These are phyloP conservation scores for Actinia tenebrosa DNA, from an alignment of 64 coral and sea anemone genomes.

Conservation along the genomic window DNA sequence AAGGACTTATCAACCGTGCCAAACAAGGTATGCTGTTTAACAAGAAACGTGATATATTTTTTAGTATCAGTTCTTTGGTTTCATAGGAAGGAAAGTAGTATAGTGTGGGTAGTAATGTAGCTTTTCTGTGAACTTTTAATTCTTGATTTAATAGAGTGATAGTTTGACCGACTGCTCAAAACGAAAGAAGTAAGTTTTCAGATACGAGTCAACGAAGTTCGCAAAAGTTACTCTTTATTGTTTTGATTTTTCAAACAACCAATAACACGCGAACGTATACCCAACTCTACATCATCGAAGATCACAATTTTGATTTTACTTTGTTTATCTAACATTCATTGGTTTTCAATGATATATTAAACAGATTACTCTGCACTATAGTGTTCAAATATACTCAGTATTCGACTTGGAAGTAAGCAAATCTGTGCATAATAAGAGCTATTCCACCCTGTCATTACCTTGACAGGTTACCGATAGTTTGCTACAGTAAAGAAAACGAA, in stretches of 20 bases:
- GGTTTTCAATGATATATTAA: neutral
- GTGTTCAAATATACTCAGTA: neutral
- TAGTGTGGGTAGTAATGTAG: too few relatives aligned
- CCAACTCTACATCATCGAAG: neutral
- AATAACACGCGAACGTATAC: neutral
- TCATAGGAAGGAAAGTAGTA: neutral
- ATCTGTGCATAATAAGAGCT: neutral
- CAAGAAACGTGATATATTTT: neutral
- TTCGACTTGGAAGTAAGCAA: neutral
- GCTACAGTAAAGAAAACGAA: neutral
- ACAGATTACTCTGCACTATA: neutral
- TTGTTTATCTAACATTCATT: neutral
- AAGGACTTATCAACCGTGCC: neutral
- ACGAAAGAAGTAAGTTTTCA: neutral
- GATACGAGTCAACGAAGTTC: neutral
- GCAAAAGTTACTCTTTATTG: neutral
- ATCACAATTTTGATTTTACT: neutral
- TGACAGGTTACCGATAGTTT: neutral
- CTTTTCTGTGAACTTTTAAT: neutral
- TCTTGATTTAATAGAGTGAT: neutral
- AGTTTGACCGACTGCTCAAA: neutral
- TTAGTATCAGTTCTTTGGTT: neutral
- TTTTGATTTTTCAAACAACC: neutral
- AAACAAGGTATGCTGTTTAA: neutral
- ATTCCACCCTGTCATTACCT: neutral